Base-by-base conservation (phyloP, 1,140 invertebrate genomes). In the Pogonus chalceus region DNA sequence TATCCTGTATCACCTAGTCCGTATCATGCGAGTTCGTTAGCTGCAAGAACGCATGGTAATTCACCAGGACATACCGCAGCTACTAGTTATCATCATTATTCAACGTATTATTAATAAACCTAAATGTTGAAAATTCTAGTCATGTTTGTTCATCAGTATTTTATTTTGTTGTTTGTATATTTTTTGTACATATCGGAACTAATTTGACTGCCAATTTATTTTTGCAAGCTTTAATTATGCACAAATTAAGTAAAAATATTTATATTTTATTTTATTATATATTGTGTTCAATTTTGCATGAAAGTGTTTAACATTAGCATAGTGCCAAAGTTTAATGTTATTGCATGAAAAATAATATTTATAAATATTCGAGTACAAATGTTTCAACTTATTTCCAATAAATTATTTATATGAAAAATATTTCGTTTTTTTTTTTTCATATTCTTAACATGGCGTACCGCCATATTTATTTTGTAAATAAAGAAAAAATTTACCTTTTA, bases 1-100 rank as follows among this genome's bases (percentile, higher is more conserved):
- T 69, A 69, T 59, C 57, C 64, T 2, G 65, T 69, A 9, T 56
- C 67, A 3, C 67, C 66, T 20, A 64, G 60, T 55, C 62, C 65
- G 4, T 69, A 69, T 60, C 67, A 67, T 62, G 61, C 63, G 2
- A 58, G 64, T 20, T 54, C 65, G 23, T 54, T 68, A 43, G 57
- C 65, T 0, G 56, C 66, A 1, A 55, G 66, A 37, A 50, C 63
- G 7, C 66, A 69, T 50, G 64, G 63, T 12, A 61, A 59, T 35
- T 66, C 67, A n/a, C 37, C 37, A 9, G 37, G 37, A 18, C 37
- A 43, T 43, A 62, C 65, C 3, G 60, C 58, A 23, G 55, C 62
- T 9, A 48, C 62, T 23, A 60, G 65, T 35, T 64, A 64, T 57
- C 67, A 69, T 61, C 65, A 65, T 49, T 69, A 69, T 56, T 60